These are phyloP conservation scores for Leptopilina drosophilae DNA, from an alignment of 2,888 invertebrate genomes.

Conservation along the genomic window DNA sequence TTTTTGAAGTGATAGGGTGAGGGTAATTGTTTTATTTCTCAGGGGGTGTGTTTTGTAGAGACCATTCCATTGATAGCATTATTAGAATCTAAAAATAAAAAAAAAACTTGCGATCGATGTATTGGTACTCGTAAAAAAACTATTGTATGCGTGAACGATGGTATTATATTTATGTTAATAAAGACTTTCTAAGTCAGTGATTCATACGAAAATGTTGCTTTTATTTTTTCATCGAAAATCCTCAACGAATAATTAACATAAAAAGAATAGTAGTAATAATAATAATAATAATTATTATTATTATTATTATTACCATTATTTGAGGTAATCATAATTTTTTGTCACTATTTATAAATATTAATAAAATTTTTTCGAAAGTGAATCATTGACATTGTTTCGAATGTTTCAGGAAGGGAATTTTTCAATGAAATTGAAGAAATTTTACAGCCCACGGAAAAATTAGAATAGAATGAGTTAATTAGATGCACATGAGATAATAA, in stretches of 20 bases:
- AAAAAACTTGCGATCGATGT: constrained; percentile 35
- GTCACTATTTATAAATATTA: not conserved
- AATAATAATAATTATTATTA: too few species aligned
- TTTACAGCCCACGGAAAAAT: not conserved
- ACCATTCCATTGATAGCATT: constrained; percentile 49
- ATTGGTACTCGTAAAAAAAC: constrained; percentile 43
- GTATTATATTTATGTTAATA: constrained; percentile 69
- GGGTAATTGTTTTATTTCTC: constrained; percentile 21
- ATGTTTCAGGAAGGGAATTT: not conserved
- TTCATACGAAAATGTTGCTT: constrained; percentile 39
- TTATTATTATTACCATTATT: too few species aligned
- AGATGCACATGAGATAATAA: constrained; percentile 25
- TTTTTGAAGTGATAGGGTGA: constrained; percentile 21
- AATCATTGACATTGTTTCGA: not conserved
- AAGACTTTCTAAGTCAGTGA: constrained; percentile 70
- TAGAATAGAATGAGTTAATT: constrained; percentile 25
- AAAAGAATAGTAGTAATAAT: too few species aligned
- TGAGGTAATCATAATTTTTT: too few species aligned
- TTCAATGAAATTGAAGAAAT: not conserved
- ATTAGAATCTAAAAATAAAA: constrained; percentile 19
- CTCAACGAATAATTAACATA: not conserved
- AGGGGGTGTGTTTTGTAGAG: constrained; percentile 33
- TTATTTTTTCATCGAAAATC: not conserved
- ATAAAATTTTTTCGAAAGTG: not conserved
- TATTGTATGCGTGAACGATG: constrained; percentile 61